Evolutionary conservation across 2,113 vertebrate species (phyloP), one percentile per base, ranked within the genome.

Genomic region (Calyptomena viridis): DNA sequence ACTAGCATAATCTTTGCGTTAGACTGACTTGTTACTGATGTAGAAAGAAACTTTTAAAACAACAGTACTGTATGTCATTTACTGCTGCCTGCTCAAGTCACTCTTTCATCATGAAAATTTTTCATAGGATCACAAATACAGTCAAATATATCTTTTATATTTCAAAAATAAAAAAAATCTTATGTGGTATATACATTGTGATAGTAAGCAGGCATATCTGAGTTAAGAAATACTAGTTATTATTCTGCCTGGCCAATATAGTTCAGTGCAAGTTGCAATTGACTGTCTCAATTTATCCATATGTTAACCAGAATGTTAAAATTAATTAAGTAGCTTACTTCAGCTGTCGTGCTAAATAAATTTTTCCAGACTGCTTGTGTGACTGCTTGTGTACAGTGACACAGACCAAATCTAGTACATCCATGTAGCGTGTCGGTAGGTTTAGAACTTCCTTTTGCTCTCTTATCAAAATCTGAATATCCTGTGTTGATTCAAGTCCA

Each of bases 21-120:
- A 89, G 93, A 85, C 56, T 73, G 31, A 75, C 73, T 75, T 89
- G 50, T 94, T 95, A 27, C 68, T 90, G 35, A 40, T 89, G 75
- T 87, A 84, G 73, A 93, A 95, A 28, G 58, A 95, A 92, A 90
- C 20, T 93, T 96, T 93, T 74, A 84, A 94, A 96, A 94, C 88
- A 92, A 42, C 35, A 94, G 25, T 66, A 79, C 23, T 90, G 30
- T 72, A 14, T 83, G 52, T 88, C 6, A 92, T 50, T 96, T 96
- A 94, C 68, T 92, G 55, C 47, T 89, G 39, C 96, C 80, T 94
- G 80, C 79, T 96, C 89, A 93, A 91, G 68, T 90, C 30, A 15
- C 24, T 42, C 56, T 90, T 76, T 95, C 73, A 86, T 86, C 59
- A 89, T 83, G 40, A 93, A 89, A 93, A 92, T 16, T 79, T 93